phyloP scores from a whole-genome alignment of 2,888 invertebrate genomes.

The Stenotaenia linearis region DNA sequence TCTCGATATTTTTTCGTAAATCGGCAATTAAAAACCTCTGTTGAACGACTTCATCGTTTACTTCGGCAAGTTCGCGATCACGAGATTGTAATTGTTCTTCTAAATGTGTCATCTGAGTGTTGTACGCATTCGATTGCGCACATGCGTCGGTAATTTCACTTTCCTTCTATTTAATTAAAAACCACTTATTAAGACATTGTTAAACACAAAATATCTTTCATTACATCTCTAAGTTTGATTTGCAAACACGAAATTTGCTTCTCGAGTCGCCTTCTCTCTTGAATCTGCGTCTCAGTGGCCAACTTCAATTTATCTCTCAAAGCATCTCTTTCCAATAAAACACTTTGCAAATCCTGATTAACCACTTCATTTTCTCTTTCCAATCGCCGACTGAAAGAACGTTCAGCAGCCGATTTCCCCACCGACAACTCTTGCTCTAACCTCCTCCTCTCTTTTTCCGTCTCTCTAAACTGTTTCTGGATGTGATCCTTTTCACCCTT shows the following conservation, averaged over 20 bases:
- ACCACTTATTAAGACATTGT: background rate
- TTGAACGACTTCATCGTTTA: background rate
- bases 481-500: background rate
- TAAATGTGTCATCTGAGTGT: background rate
- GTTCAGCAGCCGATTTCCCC: background rate
- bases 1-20: background rate
- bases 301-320: slow-evolving; percentile 1
- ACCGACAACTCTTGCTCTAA: background rate
- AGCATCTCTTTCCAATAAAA: background rate
- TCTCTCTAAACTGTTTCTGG: background rate
- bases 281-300: slow-evolving; percentile 5
- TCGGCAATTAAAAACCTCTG: background rate
- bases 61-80: background rate
- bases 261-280: background rate
- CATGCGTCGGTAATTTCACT: background rate
- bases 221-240: background rate
- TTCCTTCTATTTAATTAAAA: slow-evolving; percentile 21
- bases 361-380: slow-evolving; percentile 19
- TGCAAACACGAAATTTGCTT: background rate
- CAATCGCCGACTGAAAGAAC: background rate
- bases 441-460: background rate
- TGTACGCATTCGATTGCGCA: background rate
- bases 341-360: background rate
- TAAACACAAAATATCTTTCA: no score
- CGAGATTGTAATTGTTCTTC: background rate